These are phyloP conservation scores for Trematomus bernacchii DNA, from an alignment of 2,797 vertebrate species.

Conservation along the genomic window DNA sequence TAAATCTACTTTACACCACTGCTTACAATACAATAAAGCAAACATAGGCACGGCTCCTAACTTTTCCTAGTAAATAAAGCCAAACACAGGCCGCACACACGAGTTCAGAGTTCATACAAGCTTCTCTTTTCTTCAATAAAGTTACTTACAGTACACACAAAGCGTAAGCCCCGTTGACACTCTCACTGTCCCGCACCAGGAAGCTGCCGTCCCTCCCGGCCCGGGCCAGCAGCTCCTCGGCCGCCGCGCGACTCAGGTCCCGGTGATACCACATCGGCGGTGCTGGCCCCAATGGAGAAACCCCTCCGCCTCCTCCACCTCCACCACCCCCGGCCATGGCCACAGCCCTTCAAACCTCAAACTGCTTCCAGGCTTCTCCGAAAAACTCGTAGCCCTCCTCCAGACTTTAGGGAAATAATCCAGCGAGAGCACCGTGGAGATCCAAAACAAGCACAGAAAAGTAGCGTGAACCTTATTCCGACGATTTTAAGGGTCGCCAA, in stretches of 20 bases:
- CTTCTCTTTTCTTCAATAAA: neutral
- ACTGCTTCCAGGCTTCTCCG: constrained; percentile 57
- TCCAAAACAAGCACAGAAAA: constrained; percentile 7
- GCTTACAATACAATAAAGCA: neutral
- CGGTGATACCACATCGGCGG: constrained; percentile 94
- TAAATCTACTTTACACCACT: too few relatives aligned
- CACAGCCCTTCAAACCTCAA: constrained; percentile 71
- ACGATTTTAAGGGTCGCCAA: neutral
- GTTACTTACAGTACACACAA: constrained; percentile 94
- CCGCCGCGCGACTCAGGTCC: constrained; percentile 95
- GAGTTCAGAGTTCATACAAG: neutral
- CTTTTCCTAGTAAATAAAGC: neutral
- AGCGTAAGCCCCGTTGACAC: constrained; percentile 94
- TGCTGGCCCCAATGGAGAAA: constrained; percentile 80
- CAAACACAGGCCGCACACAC: constrained; percentile 1
- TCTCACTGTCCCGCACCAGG: constrained; percentile 97
- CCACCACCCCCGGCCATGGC: constrained; percentile 81
- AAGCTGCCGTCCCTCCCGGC: constrained; percentile 95
- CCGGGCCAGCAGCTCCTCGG: constrained; percentile 93
- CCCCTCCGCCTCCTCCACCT: constrained; percentile 58
- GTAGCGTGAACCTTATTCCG: constrained; percentile 6
- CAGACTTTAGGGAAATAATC: constrained; percentile 30
- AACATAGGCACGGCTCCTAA: neutral
- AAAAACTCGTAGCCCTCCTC: constrained; percentile 43
- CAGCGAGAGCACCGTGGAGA: constrained; percentile 3